Evolutionary conservation across 2,113 vertebrate genomes (phyloP).

Genomic region (Rhinoderma darwinii): DNA sequence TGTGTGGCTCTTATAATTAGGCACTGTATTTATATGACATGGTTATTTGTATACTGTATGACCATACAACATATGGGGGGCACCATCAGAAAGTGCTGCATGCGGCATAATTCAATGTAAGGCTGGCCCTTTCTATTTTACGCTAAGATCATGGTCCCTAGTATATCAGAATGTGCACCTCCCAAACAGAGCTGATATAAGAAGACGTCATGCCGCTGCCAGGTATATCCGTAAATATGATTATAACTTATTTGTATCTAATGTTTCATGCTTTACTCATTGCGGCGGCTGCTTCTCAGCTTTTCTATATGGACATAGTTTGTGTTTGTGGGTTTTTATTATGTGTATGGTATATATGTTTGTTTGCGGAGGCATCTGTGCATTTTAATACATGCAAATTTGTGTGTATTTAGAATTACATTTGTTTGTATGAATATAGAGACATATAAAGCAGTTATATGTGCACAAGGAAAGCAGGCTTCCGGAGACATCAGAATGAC

Average conservation of each 20-base stretch:
- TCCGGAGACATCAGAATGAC: constrained; percentile 18
- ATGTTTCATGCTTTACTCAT: neutral
- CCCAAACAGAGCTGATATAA: too few species aligned
- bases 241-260: neutral
- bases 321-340: neutral
- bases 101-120: neutral
- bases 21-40: too few species aligned
- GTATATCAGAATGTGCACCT: too few species aligned
- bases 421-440: constrained; percentile 36
- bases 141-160: too few species aligned
- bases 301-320: neutral
- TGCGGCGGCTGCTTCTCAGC: neutral
- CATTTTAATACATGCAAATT: constrained; percentile 29
- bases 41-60: too few species aligned
- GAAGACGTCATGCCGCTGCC: neutral
- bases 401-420: neutral
- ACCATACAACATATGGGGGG: too few species aligned
- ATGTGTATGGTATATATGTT: neutral
- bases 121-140: too few species aligned
- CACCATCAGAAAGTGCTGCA: too few species aligned
- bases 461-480: constrained; percentile 31
- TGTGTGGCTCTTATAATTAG: too few species aligned
- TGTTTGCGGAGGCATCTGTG: constrained; percentile 1
- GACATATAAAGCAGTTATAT: constrained; percentile 21
- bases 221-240: neutral